These are phyloP conservation scores for Epinephelus malabaricus DNA, from an alignment of 2,797 vertebrate species.

Conservation along the genomic window DNA sequence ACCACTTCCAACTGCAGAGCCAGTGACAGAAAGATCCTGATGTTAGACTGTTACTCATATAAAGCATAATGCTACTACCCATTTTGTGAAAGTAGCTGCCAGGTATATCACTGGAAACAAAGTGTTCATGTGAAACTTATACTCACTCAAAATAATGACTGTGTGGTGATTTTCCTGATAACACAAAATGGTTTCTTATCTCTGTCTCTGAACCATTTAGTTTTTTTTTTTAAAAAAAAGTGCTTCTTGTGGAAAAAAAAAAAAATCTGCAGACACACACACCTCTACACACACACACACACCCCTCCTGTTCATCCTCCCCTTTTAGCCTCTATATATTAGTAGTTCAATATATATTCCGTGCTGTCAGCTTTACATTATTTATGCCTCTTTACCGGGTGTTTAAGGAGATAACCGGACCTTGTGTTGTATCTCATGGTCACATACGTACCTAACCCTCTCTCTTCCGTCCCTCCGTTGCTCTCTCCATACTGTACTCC, in stretches of 20 bases:
- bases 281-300: background rate
- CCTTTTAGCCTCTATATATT: slow-evolving; percentile 23
- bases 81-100: background rate
- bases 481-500: slow-evolving; percentile 16
- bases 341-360: slow-evolving; percentile 50
- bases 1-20: no score
- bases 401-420: slow-evolving; percentile 62
- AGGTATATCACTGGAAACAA: background rate
- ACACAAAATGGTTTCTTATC: background rate
- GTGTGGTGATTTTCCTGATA: background rate
- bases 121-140: background rate
- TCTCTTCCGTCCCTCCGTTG: slow-evolving; percentile 32
- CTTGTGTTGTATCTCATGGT: slow-evolving; percentile 56
- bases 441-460: slow-evolving; percentile 52
- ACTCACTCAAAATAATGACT: background rate
- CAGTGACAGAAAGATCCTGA: no score
- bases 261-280: background rate
- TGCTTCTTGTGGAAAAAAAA: background rate
- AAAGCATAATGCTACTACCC: no score
- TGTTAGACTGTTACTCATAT: no score
- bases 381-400: slow-evolving; percentile 61
- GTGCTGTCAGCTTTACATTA: slow-evolving; percentile 65
- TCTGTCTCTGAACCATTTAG: background rate
- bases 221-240: background rate
- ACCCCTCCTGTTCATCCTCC: background rate